Evolutionary conservation across 1,140 invertebrate genomes (phyloP).

Genomic region (Maconellicoccus hirsutus): DNA sequence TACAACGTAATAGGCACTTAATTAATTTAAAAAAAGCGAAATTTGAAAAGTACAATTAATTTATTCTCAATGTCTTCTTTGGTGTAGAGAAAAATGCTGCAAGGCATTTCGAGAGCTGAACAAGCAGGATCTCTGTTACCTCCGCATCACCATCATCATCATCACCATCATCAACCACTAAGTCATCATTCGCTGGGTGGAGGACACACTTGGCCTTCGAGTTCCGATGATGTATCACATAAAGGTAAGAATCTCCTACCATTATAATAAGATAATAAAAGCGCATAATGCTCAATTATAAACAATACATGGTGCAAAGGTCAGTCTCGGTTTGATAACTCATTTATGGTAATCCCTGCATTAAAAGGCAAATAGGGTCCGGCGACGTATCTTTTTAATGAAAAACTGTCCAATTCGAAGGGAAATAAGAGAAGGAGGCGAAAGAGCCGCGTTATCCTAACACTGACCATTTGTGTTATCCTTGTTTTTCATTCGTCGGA

Average conservation of each 20-base stretch:
- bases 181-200: not conserved
- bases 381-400: not conserved
- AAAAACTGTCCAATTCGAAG: not conserved
- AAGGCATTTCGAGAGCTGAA: constrained; percentile 17
- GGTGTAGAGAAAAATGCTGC: constrained; percentile 11
- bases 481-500: constrained; percentile 15
- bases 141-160: constrained; percentile 13
- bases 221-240: constrained; percentile 12
- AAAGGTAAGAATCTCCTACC: not conserved
- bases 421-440: not conserved
- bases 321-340: not conserved
- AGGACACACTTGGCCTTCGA: not conserved
- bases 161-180: constrained; percentile 5
- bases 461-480: constrained; percentile 21
- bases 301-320: not conserved
- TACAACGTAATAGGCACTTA: no score
- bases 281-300: not conserved
- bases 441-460: not conserved
- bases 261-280: no score
- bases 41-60: no score
- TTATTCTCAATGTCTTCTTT: no score
- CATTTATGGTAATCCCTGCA: not conserved
- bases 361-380: not conserved
- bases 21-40: no score
- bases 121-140: constrained; percentile 17